Evolutionary conservation across 1,140 invertebrate species (phyloP).

Genomic region (Anthonomus grandis): DNA sequence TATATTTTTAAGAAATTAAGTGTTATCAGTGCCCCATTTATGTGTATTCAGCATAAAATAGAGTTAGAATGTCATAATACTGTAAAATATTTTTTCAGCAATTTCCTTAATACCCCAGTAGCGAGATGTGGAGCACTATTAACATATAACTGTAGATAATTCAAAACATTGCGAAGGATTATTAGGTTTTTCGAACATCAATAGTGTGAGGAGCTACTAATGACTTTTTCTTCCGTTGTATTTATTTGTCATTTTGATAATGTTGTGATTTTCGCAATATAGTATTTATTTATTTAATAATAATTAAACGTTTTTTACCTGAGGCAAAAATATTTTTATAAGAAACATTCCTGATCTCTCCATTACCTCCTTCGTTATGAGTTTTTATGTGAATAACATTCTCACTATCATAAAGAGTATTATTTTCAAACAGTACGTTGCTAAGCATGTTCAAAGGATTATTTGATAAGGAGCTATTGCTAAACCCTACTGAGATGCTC

Average conservation of each 20-base stretch:
- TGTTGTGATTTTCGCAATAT: not conserved
- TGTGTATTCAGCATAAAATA: no score
- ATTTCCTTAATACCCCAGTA: not conserved
- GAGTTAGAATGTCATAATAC: no score
- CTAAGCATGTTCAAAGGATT: conserved; percentile 2
- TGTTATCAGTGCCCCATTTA: no score
- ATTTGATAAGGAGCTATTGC: not conserved
- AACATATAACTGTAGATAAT: no score
- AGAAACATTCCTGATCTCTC: not conserved
- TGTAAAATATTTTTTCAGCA: not conserved
- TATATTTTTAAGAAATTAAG: no score
- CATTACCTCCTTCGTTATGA: conserved; percentile 2
- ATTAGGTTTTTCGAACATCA: not conserved
- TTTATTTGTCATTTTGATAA: not conserved
- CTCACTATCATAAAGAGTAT: not conserved
- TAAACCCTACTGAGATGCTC: conserved; percentile 6
- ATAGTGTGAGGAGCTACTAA: no score
- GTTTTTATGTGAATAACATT: conserved; percentile 8
- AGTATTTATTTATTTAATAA: not conserved
- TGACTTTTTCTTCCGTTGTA: no score
- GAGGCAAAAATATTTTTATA: not conserved
- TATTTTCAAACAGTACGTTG: not conserved
- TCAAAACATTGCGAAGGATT: not conserved
- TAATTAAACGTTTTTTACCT: not conserved
- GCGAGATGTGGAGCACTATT: no score